Evolutionary conservation across 2,113 vertebrate genomes (phyloP).

Genomic region (Hirundichthys speculiger): DNA sequence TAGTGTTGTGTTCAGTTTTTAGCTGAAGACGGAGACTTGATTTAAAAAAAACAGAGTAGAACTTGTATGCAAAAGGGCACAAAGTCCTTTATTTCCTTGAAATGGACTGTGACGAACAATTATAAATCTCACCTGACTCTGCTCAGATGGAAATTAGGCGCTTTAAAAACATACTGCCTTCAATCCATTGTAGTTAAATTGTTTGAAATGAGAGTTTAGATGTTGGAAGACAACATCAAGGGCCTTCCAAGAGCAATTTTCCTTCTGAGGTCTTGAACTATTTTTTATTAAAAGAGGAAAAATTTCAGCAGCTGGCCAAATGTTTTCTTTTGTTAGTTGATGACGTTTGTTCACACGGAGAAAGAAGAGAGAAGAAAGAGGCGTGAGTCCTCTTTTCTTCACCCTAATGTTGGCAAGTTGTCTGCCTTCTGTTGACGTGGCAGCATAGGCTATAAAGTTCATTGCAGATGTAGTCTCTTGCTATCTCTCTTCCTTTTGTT

Average conservation of each 20-base stretch:
- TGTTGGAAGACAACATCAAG: conserved; percentile 38
- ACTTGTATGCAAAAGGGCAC: conserved; percentile 6
- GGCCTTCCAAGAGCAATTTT: conserved; percentile 32
- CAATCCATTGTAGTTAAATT: conserved; percentile 25
- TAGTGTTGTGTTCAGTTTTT: not conserved
- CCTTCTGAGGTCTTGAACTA: conserved; percentile 32
- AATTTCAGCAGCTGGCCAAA: conserved; percentile 23
- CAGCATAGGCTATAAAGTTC: conserved; percentile 64
- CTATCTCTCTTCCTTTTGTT: conserved; percentile 35
- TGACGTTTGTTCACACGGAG: conserved; percentile 13
- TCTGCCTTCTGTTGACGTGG: conserved; percentile 75
- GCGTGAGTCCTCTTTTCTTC: conserved; percentile 26
- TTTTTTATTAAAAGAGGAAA: conserved; percentile 38
- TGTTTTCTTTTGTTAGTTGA: conserved; percentile 6
- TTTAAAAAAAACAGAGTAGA: not conserved
- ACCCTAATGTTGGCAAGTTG: conserved; percentile 23
- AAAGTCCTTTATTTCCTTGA: conserved; percentile 13
- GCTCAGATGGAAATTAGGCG: conserved; percentile 16
- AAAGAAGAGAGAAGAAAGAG: not conserved
- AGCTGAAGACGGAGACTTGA: not conserved
- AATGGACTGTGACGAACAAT: conserved; percentile 39
- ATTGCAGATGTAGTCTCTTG: conserved; percentile 64
- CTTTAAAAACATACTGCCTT: conserved; percentile 31
- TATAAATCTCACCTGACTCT: conserved; percentile 13
- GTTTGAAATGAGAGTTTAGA: conserved; percentile 37